Conservation (phyloP, 2,888 invertebrate genomes). For the Terebella lapidaria region DNA sequence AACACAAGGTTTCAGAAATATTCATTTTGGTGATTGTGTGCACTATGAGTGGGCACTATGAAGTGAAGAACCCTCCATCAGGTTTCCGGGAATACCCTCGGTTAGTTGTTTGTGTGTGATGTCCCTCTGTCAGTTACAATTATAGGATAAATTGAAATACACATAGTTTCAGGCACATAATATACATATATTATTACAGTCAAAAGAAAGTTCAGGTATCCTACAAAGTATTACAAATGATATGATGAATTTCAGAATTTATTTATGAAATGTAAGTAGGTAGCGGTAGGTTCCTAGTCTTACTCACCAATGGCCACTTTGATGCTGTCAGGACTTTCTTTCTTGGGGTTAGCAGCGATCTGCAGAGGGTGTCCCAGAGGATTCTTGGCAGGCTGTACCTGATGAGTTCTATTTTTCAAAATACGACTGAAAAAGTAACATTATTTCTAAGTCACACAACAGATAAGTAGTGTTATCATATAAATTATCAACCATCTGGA, state of each 20-base stretch:
- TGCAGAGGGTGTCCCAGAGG: not conserved
- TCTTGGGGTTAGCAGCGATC: not conserved
- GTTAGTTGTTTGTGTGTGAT: slow-evolving; percentile 53
- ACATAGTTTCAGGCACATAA: too few relatives aligned
- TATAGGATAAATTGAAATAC: too few relatives aligned
- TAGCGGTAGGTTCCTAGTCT: too few relatives aligned
- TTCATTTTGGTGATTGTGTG: too few relatives aligned
- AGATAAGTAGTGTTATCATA: not conserved
- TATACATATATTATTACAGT: too few relatives aligned
- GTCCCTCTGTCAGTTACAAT: slow-evolving; percentile 37
- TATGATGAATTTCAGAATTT: too few relatives aligned
- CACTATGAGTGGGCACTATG: too few relatives aligned
- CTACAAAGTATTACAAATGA: too few relatives aligned
- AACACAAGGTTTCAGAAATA: too few relatives aligned
- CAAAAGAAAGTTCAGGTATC: too few relatives aligned
- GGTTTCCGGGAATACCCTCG: slow-evolving; percentile 52
- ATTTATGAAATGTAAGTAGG: too few relatives aligned
- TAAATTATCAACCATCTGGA: too few relatives aligned
- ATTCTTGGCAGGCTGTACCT: slow-evolving; percentile 32
- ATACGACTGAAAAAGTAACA: slow-evolving; percentile 36
- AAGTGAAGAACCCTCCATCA: slow-evolving; percentile 52
- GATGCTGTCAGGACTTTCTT: not conserved
- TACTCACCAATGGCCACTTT: not conserved
- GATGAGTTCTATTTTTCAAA: slow-evolving; percentile 46
- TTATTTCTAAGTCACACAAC: not conserved